A percentile compares a stretch with the other conserved stretches of the same genome.
phyloP scores from a whole-genome alignment of 2,113 vertebrate species.

The Vulpes lagopus region DNA sequence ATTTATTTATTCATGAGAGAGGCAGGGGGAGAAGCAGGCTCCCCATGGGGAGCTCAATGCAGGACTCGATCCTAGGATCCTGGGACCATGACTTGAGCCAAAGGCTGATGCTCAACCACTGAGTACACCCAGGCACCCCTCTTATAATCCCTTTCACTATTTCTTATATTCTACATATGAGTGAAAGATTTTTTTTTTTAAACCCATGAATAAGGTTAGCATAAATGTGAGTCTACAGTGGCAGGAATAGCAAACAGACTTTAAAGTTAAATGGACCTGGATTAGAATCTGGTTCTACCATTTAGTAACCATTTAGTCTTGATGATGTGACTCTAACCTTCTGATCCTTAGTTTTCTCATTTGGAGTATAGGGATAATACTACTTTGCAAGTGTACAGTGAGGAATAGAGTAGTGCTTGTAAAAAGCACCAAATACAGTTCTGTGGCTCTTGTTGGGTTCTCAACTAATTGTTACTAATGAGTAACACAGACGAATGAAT shows the following conservation, averaged over 20 bases:
- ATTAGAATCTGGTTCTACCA: neutral
- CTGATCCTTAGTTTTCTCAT: conserved; percentile 9
- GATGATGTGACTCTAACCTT: neutral
- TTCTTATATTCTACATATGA: neutral
- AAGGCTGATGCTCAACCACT: no score
- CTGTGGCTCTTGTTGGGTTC: neutral
- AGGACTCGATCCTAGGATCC: no score
- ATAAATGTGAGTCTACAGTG: neutral
- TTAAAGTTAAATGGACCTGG: neutral
- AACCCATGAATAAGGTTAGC: neutral
- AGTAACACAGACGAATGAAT: neutral
- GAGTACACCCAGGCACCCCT: no score
- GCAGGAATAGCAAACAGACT: neutral
- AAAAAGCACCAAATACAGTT: neutral
- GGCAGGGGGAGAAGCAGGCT: no score
- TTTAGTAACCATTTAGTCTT: neutral
- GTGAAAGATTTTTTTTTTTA: neutral
- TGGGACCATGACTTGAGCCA: no score
- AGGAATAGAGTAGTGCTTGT: neutral
- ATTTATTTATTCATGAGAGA: no score
- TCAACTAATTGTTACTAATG: neutral
- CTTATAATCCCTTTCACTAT: no score
- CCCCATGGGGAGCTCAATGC: no score
- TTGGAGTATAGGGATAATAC: neutral
- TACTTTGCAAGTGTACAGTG: neutral